These are phyloP conservation scores for Cotesia vestalis DNA, from an alignment of 1,140 invertebrate genomes.

Conservation along the genomic window DNA sequence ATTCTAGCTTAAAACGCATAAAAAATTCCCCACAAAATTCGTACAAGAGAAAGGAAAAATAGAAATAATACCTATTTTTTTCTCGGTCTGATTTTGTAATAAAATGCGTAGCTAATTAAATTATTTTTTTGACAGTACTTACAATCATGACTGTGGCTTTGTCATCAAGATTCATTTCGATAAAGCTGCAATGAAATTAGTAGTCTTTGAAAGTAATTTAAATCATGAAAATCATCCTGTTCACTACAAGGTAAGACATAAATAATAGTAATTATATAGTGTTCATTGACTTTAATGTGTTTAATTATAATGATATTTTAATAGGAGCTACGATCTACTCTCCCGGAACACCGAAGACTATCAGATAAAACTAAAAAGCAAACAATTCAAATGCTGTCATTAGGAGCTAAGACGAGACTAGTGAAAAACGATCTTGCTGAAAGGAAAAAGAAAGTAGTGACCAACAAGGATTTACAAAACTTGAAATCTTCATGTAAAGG, in stretches of 20 bases:
- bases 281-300: neutral
- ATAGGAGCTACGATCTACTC: neutral
- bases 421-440: neutral
- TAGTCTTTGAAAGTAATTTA: neutral
- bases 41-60: no score
- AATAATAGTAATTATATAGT: neutral
- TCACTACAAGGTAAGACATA: neutral
- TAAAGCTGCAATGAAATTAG: neutral
- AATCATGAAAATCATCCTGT: conserved; percentile 10
- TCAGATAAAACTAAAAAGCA: neutral
- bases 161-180: neutral
- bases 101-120: no score
- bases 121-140: conserved; percentile 1
- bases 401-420: neutral
- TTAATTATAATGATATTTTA: neutral
- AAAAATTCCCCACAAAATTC: no score
- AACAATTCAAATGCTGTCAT: neutral
- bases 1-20: no score
- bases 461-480: neutral
- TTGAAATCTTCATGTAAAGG: neutral
- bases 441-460: neutral
- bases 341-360: neutral
- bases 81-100: neutral
- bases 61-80: neutral
- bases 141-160: neutral